These are phyloP conservation scores for Venusia cambrica DNA, from an alignment of 2,888 invertebrate genomes.

Conservation along the genomic window DNA sequence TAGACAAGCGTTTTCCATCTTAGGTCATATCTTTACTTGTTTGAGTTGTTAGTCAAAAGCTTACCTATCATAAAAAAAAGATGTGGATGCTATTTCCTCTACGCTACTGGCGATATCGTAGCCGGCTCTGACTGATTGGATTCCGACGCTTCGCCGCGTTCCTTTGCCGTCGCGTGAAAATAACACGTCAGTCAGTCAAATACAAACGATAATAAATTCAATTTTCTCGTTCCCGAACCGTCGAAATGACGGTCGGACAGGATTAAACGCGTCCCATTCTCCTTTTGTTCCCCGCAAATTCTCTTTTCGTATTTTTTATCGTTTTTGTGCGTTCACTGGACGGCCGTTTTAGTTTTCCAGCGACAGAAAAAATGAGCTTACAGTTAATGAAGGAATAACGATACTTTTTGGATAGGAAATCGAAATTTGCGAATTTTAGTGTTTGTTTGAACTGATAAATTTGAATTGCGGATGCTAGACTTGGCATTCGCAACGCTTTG, in stretches of 20 bases:
- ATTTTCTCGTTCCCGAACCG: constrained; percentile 66
- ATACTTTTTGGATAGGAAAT: constrained; percentile 34
- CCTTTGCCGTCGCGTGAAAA: constrained; percentile 71
- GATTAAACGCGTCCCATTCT: constrained; percentile 73
- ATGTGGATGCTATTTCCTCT: constrained; percentile 17
- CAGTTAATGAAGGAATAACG: constrained; percentile 42
- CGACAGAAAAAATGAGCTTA: constrained; percentile 39
- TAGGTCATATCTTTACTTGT: too few species aligned
- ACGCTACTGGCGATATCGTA: constrained; percentile 45
- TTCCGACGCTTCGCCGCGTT: constrained; percentile 51
- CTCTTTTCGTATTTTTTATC: constrained; percentile 46
- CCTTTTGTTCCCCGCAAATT: constrained; percentile 72
- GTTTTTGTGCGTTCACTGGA: constrained; percentile 42
- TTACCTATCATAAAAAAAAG: constrained; percentile 1
- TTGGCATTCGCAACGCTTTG: too few species aligned
- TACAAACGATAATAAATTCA: constrained; percentile 79
- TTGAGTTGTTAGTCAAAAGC: too few species aligned
- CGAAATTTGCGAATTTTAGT: constrained; percentile 22
- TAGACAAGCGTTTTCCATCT: too few species aligned
- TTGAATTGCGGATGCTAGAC: constrained; percentile 1
- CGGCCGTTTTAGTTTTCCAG: constrained; percentile 37
- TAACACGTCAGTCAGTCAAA: constrained; percentile 81
- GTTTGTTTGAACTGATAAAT: constrained; percentile 11
- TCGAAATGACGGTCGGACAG: constrained; percentile 70
- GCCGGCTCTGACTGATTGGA: constrained; percentile 72